A percentile compares a stretch with the other conserved stretches of the same genome.
Conservation (phyloP, 2,888 invertebrate species). For the Bombyx huttoni region DNA sequence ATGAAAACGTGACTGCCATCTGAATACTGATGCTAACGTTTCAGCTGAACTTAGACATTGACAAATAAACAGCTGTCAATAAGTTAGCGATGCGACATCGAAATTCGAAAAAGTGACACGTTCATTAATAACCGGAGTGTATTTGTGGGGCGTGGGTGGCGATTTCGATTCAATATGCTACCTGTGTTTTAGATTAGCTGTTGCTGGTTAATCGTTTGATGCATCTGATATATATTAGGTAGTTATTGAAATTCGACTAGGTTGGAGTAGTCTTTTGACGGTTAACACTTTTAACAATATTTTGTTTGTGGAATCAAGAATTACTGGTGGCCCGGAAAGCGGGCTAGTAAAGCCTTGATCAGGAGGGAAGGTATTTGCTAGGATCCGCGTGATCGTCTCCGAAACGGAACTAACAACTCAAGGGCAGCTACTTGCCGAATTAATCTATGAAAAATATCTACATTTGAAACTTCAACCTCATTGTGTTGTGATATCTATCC, state of each 20-base stretch:
- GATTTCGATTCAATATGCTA: slow-evolving; percentile 44
- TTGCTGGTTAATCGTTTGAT: slow-evolving; percentile 1
- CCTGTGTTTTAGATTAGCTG: slow-evolving; percentile 34
- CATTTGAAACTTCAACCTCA: too few species aligned
- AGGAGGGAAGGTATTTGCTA: too few species aligned
- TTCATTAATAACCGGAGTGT: slow-evolving; percentile 59
- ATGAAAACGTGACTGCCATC: slow-evolving; percentile 21
- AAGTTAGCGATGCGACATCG: slow-evolving; percentile 36
- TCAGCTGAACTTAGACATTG: slow-evolving; percentile 42
- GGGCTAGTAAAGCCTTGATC: too few species aligned
- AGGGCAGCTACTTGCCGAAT: too few species aligned
- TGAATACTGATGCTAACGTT: slow-evolving; percentile 42
- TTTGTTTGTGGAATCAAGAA: too few species aligned
- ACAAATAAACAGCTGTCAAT: slow-evolving; percentile 60
- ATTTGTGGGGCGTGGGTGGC: slow-evolving; percentile 36
- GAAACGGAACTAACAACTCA: too few species aligned
- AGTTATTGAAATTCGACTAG: neutral
- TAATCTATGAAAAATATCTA: too few species aligned
- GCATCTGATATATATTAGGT: neutral
- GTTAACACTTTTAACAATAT: too few species aligned
- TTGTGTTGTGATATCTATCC: too few species aligned
- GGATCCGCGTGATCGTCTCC: too few species aligned
- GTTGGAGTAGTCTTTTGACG: too few species aligned
- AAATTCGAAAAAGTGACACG: slow-evolving; percentile 41
- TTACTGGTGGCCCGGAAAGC: too few species aligned